Percentiles rank a stretch among this genome's conserved stretches.
Evolutionary conservation across 2,113 vertebrate species (phyloP).

Genomic region (Pterophyllum scalare): DNA sequence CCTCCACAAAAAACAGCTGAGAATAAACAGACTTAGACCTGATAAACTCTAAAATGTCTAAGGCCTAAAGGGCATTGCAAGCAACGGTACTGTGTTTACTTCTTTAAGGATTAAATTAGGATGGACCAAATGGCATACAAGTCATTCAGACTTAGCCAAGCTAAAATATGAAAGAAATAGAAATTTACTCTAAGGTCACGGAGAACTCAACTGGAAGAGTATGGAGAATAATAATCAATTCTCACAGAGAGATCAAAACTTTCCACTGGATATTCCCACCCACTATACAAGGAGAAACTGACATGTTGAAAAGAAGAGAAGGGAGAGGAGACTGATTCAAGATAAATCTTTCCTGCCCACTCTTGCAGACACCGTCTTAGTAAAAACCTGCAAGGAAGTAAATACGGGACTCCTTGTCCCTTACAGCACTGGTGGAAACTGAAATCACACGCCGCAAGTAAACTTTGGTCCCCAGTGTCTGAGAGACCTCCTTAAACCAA

Average conservation of each 20-base stretch:
- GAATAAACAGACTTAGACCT: neutral
- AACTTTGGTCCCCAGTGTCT: slow-evolving; percentile 1
- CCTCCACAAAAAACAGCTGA: neutral
- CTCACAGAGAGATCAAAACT: neutral
- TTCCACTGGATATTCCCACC: neutral
- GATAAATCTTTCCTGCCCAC: neutral
- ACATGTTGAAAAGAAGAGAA: neutral
- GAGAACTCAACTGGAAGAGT: neutral
- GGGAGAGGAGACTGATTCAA: neutral
- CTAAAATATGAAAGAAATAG: slow-evolving; percentile 5
- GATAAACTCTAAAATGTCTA: neutral
- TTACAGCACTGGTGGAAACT: neutral
- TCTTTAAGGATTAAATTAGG: neutral
- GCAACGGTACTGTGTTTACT: neutral
- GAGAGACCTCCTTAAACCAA: neutral
- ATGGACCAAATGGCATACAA: neutral
- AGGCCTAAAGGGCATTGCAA: neutral
- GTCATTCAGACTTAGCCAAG: neutral
- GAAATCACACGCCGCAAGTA: neutral
- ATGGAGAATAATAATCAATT: neutral
- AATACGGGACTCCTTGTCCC: neutral
- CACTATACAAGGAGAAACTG: neutral
- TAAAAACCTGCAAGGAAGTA: neutral
- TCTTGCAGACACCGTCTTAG: neutral
- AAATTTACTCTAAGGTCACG: neutral